Evolutionary conservation across 2,797 vertebrate species (phyloP).

Genomic region (Anguilla megastoma): DNA sequence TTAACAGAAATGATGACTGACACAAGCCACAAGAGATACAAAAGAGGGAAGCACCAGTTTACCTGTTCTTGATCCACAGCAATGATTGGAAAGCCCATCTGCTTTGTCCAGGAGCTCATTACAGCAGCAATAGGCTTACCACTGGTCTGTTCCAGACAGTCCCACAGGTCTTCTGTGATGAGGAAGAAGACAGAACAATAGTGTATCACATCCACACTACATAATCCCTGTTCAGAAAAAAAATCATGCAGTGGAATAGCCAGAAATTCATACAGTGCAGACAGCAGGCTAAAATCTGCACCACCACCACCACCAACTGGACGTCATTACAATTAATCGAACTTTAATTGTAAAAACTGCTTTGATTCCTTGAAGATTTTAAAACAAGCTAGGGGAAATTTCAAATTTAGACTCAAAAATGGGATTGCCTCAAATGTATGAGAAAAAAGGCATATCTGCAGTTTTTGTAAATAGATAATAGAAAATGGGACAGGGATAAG

Average conservation of each 20-base stretch:
- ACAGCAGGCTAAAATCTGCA: not conserved
- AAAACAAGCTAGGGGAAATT: too few species aligned
- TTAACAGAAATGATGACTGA: not conserved
- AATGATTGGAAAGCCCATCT: constrained; percentile 97
- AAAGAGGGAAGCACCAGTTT: constrained; percentile 30
- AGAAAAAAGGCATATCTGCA: not conserved
- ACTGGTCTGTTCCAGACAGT: constrained; percentile 92
- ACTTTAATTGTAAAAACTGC: not conserved
- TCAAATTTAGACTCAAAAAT: too few species aligned
- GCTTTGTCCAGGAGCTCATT: constrained; percentile 98
- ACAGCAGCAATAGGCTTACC: constrained; percentile 93
- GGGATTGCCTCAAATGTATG: too few species aligned
- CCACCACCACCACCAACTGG: not conserved
- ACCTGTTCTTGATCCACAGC: constrained; percentile 94
- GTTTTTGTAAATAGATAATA: too few species aligned
- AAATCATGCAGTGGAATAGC: not conserved
- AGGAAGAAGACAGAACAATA: not conserved
- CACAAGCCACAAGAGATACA: not conserved
- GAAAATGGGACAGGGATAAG: not conserved
- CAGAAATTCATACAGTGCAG: not conserved
- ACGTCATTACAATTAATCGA: not conserved
- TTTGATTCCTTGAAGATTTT: too few species aligned
- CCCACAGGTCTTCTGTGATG: constrained; percentile 92
- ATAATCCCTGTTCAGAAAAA: not conserved
- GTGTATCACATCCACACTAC: not conserved